phyloP scores from a whole-genome alignment of 2,888 invertebrate genomes.

The Matsumyia berberina region DNA sequence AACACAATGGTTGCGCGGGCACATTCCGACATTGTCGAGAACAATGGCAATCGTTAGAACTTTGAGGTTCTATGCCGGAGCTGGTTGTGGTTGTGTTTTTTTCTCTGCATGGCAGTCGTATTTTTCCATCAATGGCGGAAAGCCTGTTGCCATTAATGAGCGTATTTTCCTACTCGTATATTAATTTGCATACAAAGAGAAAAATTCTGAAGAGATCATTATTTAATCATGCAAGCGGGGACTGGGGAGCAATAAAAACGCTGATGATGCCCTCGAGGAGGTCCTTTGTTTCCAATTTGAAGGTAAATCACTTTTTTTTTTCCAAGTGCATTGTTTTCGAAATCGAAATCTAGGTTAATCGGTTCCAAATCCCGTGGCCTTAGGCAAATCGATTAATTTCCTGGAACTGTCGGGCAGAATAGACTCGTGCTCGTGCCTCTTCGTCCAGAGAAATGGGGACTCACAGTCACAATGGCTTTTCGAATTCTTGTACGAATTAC shows the following conservation, averaged over 20 bases:
- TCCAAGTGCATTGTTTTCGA: constrained; percentile 16
- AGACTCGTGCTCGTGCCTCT: not conserved
- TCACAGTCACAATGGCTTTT: constrained; percentile 13
- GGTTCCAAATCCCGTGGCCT: constrained; percentile 2
- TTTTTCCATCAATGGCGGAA: constrained; percentile 24
- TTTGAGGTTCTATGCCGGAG: constrained; percentile 32
- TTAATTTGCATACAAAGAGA: constrained; percentile 58
- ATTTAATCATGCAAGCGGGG: constrained; percentile 43
- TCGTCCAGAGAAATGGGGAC: not conserved
- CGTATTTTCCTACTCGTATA: constrained; percentile 26
- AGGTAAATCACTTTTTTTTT: not conserved
- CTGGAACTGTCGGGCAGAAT: constrained; percentile 7
- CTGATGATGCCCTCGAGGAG: constrained; percentile 19
- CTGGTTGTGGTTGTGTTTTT: constrained; percentile 12
- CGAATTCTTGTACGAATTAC: constrained; percentile 11
- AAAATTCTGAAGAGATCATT: constrained; percentile 44
- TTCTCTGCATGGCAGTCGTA: constrained; percentile 48
- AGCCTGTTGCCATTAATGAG: constrained; percentile 39
- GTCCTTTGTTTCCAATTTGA: constrained; percentile 15
- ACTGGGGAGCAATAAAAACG: constrained; percentile 24
- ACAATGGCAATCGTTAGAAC: constrained; percentile 64
- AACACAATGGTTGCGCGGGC: constrained; percentile 27
- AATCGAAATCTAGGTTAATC: constrained; percentile 42
- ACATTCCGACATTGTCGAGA: constrained; percentile 53
- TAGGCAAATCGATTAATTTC: constrained; percentile 27